phyloP scores from a whole-genome alignment of 2,888 invertebrate species.

The Rhagonycha fulva region DNA sequence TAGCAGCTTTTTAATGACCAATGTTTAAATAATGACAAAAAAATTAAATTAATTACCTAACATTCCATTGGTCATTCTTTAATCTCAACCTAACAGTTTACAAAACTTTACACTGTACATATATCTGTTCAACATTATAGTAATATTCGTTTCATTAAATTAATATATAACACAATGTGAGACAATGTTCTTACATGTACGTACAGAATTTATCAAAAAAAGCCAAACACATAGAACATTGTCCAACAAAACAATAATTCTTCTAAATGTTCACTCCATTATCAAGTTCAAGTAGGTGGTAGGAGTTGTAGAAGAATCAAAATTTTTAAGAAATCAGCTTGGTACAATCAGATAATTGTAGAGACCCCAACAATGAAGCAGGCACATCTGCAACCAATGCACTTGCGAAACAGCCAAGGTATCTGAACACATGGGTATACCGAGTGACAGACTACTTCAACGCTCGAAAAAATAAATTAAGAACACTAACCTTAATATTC shows the following conservation, averaged over 20 bases:
- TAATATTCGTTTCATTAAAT: conserved; percentile 3
- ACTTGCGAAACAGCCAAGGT: conserved; percentile 21
- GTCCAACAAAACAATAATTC: conserved; percentile 8
- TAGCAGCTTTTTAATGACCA: background rate
- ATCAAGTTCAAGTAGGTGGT: conserved; percentile 43
- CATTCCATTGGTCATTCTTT: background rate
- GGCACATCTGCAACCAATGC: conserved; percentile 42
- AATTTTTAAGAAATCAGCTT: conserved; percentile 46
- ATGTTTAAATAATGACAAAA: background rate
- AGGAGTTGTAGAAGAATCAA: conserved; percentile 47
- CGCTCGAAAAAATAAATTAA: conserved; percentile 5
- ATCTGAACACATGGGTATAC: conserved; percentile 12
- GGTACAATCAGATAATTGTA: conserved; percentile 38
- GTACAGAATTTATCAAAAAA: background rate
- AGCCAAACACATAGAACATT: conserved; percentile 3
- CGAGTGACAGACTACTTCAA: conserved; percentile 19
- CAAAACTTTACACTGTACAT: conserved; percentile 41
- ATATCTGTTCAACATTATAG: conserved; percentile 19
- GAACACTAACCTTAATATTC: conserved; percentile 1
- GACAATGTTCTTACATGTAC: conserved; percentile 4
- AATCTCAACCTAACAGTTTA: conserved; percentile 26
- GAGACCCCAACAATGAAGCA: conserved; percentile 40
- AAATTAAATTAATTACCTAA: background rate
- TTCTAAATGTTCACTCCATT: conserved; percentile 10
- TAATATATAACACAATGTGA: conserved; percentile 4